Percentiles rank a stretch among this genome's conserved stretches.
Evolutionary conservation across 2,888 invertebrate species (phyloP).

Genomic region (Embidobia sp.): DNA sequence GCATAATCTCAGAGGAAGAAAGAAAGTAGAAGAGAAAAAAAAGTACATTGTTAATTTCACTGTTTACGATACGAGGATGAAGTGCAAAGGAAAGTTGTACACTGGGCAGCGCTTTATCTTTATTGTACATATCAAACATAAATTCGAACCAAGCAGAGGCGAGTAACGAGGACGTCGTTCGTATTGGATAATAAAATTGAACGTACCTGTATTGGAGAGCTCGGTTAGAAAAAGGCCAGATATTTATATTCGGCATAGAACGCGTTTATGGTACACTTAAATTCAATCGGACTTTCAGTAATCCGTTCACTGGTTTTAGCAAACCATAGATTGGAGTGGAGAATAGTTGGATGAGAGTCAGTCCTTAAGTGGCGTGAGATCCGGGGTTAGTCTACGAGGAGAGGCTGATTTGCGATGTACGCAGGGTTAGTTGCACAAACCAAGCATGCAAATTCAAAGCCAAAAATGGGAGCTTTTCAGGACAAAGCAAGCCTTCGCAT

Average conservation of each 20-base stretch:
- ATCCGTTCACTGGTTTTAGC: background rate
- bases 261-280: background rate
- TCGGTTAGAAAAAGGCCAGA: slow-evolving; percentile 35
- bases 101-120: slow-evolving; percentile 16
- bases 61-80: slow-evolving; percentile 30
- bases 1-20: no score
- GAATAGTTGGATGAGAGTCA: slow-evolving; percentile 13
- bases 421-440: slow-evolving; percentile 17
- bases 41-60: slow-evolving; percentile 21
- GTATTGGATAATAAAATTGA: slow-evolving; percentile 36
- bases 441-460: slow-evolving; percentile 32
- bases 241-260: background rate
- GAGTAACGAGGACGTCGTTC: slow-evolving; percentile 23
- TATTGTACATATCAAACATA: slow-evolving; percentile 16
- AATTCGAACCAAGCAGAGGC: slow-evolving; percentile 20
- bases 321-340: slow-evolving; percentile 20
- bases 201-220: slow-evolving; percentile 36
- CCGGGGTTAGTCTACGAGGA: slow-evolving; percentile 41
- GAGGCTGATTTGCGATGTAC: slow-evolving; percentile 5
- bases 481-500: slow-evolving; percentile 13
- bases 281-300: background rate
- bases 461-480: slow-evolving; percentile 11
- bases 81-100: slow-evolving; percentile 50
- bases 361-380: slow-evolving; percentile 15
- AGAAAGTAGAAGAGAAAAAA: no score